A percentile compares a stretch with the other conserved stretches of the same genome.
Evolutionary conservation across 2,888 invertebrate species (phyloP).

Genomic region (Agrypnus murinus): DNA sequence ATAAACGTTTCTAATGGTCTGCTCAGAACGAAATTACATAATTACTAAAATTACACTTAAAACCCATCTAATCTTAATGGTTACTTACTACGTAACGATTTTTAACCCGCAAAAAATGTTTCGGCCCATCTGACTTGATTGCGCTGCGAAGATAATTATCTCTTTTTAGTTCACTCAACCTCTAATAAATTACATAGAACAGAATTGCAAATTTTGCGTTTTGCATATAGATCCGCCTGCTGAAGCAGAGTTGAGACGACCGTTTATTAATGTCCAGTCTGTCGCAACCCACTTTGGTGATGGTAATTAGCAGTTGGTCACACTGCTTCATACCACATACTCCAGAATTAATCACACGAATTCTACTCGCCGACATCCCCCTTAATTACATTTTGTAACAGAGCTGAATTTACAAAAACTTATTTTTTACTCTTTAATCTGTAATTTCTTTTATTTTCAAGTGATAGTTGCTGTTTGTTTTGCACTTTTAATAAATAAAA

Average conservation of each 20-base stretch:
- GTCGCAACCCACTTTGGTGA: constrained; percentile 57
- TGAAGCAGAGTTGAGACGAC: constrained; percentile 48
- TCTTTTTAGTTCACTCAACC: constrained; percentile 50
- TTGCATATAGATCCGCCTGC: constrained; percentile 50
- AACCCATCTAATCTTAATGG: constrained; percentile 11
- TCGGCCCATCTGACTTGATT: constrained; percentile 35
- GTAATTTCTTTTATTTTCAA: no score
- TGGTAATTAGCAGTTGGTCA: constrained; percentile 59
- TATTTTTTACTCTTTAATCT: not conserved
- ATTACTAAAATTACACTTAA: constrained; percentile 22
- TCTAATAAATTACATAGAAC: constrained; percentile 48
- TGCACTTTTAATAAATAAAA: no score
- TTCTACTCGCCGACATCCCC: constrained; percentile 43
- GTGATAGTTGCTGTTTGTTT: no score
- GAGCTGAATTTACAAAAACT: constrained; percentile 34
- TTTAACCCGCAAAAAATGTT: constrained; percentile 25
- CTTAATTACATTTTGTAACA: constrained; percentile 50
- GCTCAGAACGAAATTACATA: constrained; percentile 3
- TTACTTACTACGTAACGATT: constrained; percentile 10
- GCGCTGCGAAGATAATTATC: constrained; percentile 46
- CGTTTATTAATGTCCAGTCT: constrained; percentile 60
- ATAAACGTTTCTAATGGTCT: constrained; percentile 19
- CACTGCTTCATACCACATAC: constrained; percentile 50
- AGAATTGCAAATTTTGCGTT: constrained; percentile 53
- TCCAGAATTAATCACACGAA: constrained; percentile 51